A percentile compares a stretch with the other conserved stretches of the same genome.
These are phyloP conservation scores for Chorisops tibialis DNA, from an alignment of 2,888 invertebrate genomes.

Conservation along the genomic window DNA sequence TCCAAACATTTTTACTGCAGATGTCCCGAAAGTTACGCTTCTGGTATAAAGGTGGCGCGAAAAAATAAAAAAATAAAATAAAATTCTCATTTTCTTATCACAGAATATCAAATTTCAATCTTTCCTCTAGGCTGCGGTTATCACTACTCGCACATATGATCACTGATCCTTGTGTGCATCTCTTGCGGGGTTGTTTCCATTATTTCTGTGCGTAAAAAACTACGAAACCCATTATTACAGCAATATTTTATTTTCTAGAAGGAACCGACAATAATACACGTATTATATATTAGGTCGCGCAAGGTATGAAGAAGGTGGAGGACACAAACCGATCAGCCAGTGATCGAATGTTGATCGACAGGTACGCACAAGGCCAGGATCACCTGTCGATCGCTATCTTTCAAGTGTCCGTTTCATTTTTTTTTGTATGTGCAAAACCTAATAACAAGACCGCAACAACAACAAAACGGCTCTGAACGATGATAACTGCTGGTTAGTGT, in stretches of 20 bases:
- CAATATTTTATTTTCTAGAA: background rate
- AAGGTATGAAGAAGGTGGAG: slow-evolving; percentile 19
- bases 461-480: background rate
- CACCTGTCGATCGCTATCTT: slow-evolving; percentile 23
- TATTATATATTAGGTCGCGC: no score
- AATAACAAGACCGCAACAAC: background rate
- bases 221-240: background rate
- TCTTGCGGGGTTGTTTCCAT: background rate
- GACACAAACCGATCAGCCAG: slow-evolving; percentile 17
- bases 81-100: slow-evolving; percentile 2
- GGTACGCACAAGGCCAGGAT: slow-evolving; percentile 18
- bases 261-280: no score
- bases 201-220: background rate
- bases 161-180: slow-evolving; percentile 7
- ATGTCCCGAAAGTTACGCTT: background rate
- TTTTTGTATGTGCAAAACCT: background rate
- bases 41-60: slow-evolving; percentile 15
- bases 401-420: slow-evolving; percentile 13
- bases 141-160: slow-evolving; percentile 2
- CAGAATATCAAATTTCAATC: slow-evolving; percentile 15
- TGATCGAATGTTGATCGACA: slow-evolving; percentile 28
- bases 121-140: background rate
- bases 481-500: background rate
- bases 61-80: slow-evolving; percentile 1
- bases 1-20: background rate